phyloP scores from a whole-genome alignment of 2,888 invertebrate species.

The Rotaria magnacalcarata region DNA sequence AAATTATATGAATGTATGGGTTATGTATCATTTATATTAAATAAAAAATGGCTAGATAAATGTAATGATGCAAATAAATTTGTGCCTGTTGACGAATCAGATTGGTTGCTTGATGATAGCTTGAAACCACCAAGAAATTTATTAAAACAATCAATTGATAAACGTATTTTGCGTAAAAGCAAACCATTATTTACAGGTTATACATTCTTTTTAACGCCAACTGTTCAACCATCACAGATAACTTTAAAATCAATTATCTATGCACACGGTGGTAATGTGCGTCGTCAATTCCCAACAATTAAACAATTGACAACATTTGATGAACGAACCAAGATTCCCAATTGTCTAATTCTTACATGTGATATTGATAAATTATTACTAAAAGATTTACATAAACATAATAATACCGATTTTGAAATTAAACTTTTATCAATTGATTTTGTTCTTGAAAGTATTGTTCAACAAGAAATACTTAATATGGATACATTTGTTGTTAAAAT shows the following conservation, averaged over 20 bases:
- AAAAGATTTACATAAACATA: constrained; percentile 33
- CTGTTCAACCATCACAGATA: constrained; percentile 11
- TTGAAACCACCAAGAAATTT: constrained; percentile 1
- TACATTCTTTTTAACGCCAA: constrained; percentile 33
- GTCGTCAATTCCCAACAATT: constrained; percentile 19
- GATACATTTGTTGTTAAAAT: neutral
- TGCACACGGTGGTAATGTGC: neutral
- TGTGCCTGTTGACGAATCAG: neutral
- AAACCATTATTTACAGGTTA: constrained; percentile 14
- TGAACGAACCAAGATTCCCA: neutral
- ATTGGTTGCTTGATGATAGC: constrained; percentile 11
- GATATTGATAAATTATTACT: constrained; percentile 25
- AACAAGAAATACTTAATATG: constrained; percentile 25
- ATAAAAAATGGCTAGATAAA: constrained; percentile 35
- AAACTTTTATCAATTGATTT: constrained; percentile 28
- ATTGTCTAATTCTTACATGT: constrained; percentile 30
- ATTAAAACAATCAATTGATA: neutral
- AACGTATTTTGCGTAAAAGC: neutral
- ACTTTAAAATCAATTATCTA: constrained; percentile 20
- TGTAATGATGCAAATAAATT: neutral
- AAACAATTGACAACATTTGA: constrained; percentile 18
- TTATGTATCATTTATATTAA: constrained; percentile 28
- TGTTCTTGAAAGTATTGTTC: constrained; percentile 24
- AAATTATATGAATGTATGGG: constrained; percentile 30
- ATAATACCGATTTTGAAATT: neutral